These are phyloP conservation scores for Nasonia vitripennis DNA, from an alignment of 1,140 invertebrate species.

Conservation along the genomic window DNA sequence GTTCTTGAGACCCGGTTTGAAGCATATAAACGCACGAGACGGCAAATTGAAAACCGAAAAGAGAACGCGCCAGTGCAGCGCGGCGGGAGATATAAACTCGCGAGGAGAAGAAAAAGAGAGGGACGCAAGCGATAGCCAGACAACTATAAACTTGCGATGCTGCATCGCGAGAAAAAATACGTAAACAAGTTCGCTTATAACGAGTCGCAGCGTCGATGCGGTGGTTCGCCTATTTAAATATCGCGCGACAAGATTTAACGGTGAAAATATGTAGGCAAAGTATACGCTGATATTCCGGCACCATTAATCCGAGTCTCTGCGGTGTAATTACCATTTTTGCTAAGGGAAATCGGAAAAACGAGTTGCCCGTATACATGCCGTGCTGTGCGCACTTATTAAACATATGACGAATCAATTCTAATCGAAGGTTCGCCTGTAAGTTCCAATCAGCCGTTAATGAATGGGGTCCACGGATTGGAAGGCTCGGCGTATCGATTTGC, in stretches of 20 bases:
- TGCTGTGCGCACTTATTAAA: not conserved
- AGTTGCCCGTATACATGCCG: no score
- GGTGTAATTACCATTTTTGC: not conserved
- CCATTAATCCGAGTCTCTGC: no score
- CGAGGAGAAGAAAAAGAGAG: not conserved
- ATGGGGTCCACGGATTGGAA: not conserved
- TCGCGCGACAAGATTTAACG: not conserved
- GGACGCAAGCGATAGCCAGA: not conserved
- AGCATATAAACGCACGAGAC: not conserved
- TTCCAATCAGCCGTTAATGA: not conserved
- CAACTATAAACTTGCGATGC: not conserved
- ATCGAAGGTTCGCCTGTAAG: not conserved
- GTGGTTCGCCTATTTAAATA: constrained; percentile 4
- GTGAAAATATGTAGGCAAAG: constrained; percentile 4
- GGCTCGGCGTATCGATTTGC: not conserved
- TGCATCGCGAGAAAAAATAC: not conserved
- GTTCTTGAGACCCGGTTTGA: not conserved
- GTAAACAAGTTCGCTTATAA: not conserved
- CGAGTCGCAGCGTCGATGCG: not conserved
- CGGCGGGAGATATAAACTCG: not conserved
- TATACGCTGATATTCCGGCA: not conserved
- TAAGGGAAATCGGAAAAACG: no score
- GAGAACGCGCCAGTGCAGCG: not conserved
- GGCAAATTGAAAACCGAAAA: constrained; percentile 22
- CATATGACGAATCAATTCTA: not conserved